These are phyloP conservation scores for Papilio aristodemus DNA, from an alignment of 1,140 invertebrate genomes.

Conservation along the genomic window DNA sequence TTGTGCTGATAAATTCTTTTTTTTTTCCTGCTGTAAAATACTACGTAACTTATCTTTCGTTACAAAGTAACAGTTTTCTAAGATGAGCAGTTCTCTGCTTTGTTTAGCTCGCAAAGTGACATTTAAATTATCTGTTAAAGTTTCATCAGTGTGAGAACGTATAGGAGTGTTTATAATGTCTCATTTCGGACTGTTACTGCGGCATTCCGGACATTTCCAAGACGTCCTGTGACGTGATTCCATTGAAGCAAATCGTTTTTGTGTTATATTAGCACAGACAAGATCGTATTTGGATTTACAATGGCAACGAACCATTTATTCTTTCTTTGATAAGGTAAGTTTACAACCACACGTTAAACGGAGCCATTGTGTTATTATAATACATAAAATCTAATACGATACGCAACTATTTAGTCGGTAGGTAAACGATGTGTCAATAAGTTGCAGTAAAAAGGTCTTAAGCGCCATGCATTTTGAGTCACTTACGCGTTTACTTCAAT, in stretches of 20 bases:
- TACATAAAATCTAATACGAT: no score
- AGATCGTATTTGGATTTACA: conserved; percentile 2
- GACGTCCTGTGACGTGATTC: neutral
- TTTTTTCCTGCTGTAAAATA: neutral
- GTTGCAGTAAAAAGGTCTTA: no score
- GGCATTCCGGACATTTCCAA: neutral
- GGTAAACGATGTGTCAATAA: no score
- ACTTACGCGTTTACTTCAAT: no score
- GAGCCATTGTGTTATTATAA: no score
- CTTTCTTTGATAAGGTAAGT: neutral
- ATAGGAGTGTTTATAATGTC: neutral
- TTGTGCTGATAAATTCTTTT: no score
- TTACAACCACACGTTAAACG: no score
- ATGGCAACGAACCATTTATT: neutral
- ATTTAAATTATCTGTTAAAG: neutral
- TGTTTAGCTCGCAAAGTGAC: neutral
- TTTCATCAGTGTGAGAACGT: neutral
- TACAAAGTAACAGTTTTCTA: neutral
- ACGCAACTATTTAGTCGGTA: no score
- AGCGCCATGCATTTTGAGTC: no score
- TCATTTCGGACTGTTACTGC: neutral
- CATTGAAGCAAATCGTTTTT: neutral
- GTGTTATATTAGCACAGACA: neutral
- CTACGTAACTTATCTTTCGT: neutral
- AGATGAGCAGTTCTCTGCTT: neutral